Evolutionary conservation across 2,888 invertebrate species (phyloP).

Genomic region (Thysanoteuthis rhombus): DNA sequence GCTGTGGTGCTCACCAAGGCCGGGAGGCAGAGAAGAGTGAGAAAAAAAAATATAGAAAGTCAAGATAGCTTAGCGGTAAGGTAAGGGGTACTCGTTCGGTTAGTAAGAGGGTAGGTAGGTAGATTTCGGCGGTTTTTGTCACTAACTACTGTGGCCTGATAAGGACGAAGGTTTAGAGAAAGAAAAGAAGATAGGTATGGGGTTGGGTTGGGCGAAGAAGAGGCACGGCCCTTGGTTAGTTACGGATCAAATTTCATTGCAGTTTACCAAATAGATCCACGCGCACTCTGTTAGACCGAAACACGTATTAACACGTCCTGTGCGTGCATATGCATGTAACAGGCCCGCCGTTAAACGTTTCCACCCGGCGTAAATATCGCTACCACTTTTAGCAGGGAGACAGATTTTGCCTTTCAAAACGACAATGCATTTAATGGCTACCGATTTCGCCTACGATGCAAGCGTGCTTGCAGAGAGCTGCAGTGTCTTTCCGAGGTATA

Average conservation of each 20-base stretch:
- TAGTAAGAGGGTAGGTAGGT: neutral
- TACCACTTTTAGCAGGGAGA: neutral
- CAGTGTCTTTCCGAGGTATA: no score
- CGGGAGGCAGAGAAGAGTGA: neutral
- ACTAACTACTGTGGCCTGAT: conserved; percentile 12
- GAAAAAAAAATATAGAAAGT: neutral
- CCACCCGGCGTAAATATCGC: neutral
- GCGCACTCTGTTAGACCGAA: neutral
- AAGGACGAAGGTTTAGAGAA: neutral
- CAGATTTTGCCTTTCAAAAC: neutral
- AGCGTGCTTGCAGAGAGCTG: no score
- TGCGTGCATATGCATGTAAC: neutral
- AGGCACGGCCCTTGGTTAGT: conserved; percentile 12
- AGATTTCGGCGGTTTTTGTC: neutral
- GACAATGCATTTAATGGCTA: neutral
- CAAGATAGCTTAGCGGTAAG: neutral
- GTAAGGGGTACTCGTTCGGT: neutral
- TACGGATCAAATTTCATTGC: neutral
- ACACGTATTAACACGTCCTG: neutral
- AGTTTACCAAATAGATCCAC: neutral
- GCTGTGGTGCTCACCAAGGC: neutral
- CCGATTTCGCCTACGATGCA: no score
- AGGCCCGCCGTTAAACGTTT: neutral
- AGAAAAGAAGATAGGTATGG: neutral
- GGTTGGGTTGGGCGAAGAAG: neutral